Base-by-base conservation (phyloP, 2,888 invertebrate genomes). In the Alentia gelatinosa region DNA sequence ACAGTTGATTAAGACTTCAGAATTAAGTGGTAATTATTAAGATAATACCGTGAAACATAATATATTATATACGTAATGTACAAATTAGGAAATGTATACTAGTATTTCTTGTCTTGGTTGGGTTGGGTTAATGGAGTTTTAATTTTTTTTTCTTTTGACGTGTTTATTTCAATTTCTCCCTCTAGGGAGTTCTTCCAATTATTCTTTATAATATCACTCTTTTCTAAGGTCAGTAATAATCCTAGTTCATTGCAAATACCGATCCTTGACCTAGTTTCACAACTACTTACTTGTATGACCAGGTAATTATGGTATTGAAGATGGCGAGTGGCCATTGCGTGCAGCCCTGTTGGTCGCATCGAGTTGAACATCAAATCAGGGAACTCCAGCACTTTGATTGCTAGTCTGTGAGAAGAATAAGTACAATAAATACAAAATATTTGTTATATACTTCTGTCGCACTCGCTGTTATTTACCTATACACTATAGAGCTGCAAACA, bases 321-420 rank as follows among this genome's bases (percentile, higher is more conserved):
- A 68, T 93, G 93, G 56, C 93, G 91, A 7, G 56, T 90, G 26
- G 91, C 92, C 93, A 93, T 93, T 40, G 90, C 88, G 50, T 93
- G 92, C 30, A 93, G 91, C 15, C 93, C 93, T 4, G 90, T 91
- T 33, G 91, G 91, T 33, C 74, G 91, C 19, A 90, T 89, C 26
- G 91, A 90, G 63, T 89, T 79, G 75, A 92, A 47, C 30, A 91
- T 92, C 91, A 92, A 75, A 91, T 93, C 93, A 35, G 91, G 91
- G 89, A 92, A 93, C 56, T 93, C 92, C 40, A 92, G 90, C 35
- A 93, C 92, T 79, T 92, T 92, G 37, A 93, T 68, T 40, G 91
- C 92, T 79, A 93, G 63, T 86, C 93, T 93, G 91, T n/a, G 74
- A 90, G 30, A 35, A 50, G 84, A 75, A 56, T 56, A 1, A 47